Conservation (phyloP, 23 tunicate genomes). For the Styela plicata region DNA sequence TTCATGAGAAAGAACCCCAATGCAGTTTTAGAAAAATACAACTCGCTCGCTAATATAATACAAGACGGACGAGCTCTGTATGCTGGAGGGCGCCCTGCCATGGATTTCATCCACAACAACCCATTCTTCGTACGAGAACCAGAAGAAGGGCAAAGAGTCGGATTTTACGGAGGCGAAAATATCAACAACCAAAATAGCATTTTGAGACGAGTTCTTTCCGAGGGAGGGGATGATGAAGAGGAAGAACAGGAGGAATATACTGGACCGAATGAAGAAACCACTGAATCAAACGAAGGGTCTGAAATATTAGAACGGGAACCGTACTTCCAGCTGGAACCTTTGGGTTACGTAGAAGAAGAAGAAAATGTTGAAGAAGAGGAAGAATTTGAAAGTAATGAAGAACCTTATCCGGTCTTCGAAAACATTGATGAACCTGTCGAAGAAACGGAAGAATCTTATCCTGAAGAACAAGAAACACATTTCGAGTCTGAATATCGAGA, state of each 20-base stretch:
- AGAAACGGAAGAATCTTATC: background rate
- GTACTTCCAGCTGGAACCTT: background rate
- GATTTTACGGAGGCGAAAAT: conserved; percentile 1
- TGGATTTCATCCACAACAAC: background rate
- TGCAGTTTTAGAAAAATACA: conserved; percentile 17
- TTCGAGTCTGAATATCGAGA: background rate
- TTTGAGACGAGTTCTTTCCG: background rate
- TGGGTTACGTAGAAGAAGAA: background rate
- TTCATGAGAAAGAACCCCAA: conserved; percentile 37
- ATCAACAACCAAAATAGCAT: background rate
- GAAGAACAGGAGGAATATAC: background rate
- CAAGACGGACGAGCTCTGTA: conserved; percentile 3
- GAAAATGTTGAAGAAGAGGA: background rate
- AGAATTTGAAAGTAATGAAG: background rate
- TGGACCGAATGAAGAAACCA: background rate
- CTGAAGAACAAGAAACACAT: background rate
- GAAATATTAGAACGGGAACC: background rate
- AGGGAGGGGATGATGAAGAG: background rate
- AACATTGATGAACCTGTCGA: background rate
- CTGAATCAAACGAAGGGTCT: background rate
- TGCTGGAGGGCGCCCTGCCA: conserved; percentile 12
- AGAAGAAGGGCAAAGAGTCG: conserved; percentile 3
- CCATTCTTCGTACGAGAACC: conserved; percentile 3
- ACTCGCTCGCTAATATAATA: background rate
- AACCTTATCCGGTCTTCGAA: background rate